phyloP scores from a whole-genome alignment of 2,797 vertebrate genomes.

The Lepus townsendii region DNA sequence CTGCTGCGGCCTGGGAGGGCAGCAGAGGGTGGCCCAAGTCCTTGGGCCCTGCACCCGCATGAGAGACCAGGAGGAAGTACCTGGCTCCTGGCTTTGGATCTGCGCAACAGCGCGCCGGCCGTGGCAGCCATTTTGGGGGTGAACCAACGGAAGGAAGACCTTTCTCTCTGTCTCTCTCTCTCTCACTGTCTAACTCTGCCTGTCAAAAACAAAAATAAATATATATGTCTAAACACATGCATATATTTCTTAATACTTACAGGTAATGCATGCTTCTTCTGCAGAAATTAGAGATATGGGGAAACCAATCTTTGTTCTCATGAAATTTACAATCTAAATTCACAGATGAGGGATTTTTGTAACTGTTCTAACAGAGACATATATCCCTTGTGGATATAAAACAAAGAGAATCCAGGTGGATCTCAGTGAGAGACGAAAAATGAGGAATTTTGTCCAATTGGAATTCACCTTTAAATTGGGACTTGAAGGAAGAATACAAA shows the following conservation, averaged over 20 bases:
- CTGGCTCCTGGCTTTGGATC: too few relatives aligned
- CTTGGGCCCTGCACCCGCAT: too few relatives aligned
- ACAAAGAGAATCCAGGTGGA: not conserved
- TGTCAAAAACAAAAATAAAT: not conserved
- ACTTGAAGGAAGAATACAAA: not conserved
- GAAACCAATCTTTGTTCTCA: not conserved
- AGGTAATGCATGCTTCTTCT: not conserved
- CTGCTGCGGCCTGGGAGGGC: too few relatives aligned
- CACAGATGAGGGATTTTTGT: not conserved
- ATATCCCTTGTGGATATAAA: not conserved
- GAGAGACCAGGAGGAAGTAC: too few relatives aligned
- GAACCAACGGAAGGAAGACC: too few relatives aligned
- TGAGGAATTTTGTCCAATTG: not conserved
- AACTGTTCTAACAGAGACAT: not conserved
- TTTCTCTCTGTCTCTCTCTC: too few relatives aligned
- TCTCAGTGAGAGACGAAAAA: not conserved
- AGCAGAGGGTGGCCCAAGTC: too few relatives aligned
- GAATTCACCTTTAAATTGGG: not conserved
- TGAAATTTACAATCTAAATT: not conserved
- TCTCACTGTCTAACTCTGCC: too few relatives aligned
- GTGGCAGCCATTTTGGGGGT: too few relatives aligned
- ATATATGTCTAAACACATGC: too few relatives aligned
- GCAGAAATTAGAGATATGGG: not conserved
- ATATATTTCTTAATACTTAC: not conserved
- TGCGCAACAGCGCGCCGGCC: too few relatives aligned